These are phyloP conservation scores for Solen grandis DNA, from an alignment of 1,140 invertebrate genomes.

Conservation along the genomic window DNA sequence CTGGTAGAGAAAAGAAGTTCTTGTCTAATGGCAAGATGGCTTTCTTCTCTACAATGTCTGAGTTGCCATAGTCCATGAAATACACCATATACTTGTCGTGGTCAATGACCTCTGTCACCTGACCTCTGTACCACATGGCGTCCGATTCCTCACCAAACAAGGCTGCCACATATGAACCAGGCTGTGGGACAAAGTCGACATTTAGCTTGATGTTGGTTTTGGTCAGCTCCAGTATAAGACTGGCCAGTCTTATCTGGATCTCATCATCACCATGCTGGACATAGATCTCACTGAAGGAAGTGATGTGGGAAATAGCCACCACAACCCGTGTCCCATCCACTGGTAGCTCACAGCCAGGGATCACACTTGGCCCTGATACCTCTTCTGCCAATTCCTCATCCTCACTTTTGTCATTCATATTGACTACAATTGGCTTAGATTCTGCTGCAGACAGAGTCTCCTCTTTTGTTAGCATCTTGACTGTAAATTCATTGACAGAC, in stretches of 20 bases:
- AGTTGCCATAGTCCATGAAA: conserved; percentile 57
- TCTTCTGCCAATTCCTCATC: not conserved
- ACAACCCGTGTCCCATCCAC: conserved; percentile 26
- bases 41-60: not conserved
- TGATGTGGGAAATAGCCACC: conserved; percentile 4
- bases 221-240: conserved; percentile 20
- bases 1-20: conserved; percentile 39
- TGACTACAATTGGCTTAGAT: not conserved
- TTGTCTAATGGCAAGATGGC: conserved; percentile 45
- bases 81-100: conserved; percentile 9
- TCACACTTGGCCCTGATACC: not conserved
- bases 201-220: too few relatives aligned
- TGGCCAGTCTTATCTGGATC: conserved; percentile 19
- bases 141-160: conserved; percentile 10
- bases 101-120: not conserved
- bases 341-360: conserved; percentile 22
- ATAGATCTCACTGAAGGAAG: conserved; percentile 20
- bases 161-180: conserved; percentile 31
- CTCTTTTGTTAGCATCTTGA: not conserved
- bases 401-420: not conserved
- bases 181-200: not conserved
- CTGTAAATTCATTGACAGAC: not conserved
- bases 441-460: not conserved
- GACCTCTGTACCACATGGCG: conserved; percentile 50
- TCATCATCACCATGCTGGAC: conserved; percentile 6